Percentiles rank a stretch among this genome's conserved stretches.
Evolutionary conservation across 2,113 vertebrate species (phyloP).

Genomic region (Tauraco erythrolophus): DNA sequence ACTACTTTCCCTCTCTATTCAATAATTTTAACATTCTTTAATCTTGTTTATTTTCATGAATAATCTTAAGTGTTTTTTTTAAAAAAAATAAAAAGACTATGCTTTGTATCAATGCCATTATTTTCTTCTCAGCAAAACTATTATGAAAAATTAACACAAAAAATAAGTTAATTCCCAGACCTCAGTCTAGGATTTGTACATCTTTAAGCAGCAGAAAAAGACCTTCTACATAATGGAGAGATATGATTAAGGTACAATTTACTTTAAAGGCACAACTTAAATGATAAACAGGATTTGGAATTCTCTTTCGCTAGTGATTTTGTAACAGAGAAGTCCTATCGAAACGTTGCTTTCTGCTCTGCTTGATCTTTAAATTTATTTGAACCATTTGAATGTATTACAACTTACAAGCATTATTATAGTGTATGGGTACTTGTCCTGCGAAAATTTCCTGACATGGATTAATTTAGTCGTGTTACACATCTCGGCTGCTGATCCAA

Average conservation of each 20-base stretch:
- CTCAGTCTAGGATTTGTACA: neutral
- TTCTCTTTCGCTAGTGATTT: neutral
- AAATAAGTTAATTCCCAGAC: neutral
- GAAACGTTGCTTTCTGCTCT: neutral
- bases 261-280: neutral
- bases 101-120: neutral
- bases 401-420: neutral
- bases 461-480: neutral
- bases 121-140: neutral
- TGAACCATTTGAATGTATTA: neutral
- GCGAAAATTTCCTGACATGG: neutral
- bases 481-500: neutral
- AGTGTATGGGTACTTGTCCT: neutral
- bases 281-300: neutral
- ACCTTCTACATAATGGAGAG: neutral
- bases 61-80: too few species aligned
- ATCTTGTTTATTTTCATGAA: neutral
- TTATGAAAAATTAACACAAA: neutral
- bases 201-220: neutral
- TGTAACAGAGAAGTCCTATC: neutral
- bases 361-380: neutral
- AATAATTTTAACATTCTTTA: neutral
- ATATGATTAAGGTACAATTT: neutral
- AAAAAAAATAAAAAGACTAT: neutral
- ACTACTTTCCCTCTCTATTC: neutral